Evolutionary conservation across 2,888 invertebrate species (phyloP), one percentile per base, ranked within the genome.

Genomic region (Desoria tigrina): DNA sequence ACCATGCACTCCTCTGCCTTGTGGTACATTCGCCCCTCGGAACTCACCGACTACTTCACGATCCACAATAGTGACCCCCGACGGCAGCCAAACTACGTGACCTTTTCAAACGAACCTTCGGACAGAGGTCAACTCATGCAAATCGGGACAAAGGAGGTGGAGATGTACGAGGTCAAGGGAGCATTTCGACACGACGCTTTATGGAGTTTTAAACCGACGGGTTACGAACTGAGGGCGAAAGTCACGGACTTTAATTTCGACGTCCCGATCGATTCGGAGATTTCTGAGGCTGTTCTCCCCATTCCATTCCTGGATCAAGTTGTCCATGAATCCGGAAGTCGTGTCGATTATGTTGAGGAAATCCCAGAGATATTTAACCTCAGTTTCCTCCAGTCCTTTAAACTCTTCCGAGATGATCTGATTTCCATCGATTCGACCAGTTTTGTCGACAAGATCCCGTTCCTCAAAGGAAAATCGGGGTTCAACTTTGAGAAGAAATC

Each of bases 21-120:
- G 24, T 71, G 71, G 71, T 23, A 66, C 27, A 66, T 71, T 64
- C 58, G 65, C 23, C 51, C 59, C 2, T 27, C 57, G 1, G 68
- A 68, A 27, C 45, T 71, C 7, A 54, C 61, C 16, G 64, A 68
- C 3, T 62, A 61, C 32, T 63, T 68, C 18, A 68, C 66, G 2
- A 50, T 71, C 18, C 68, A 66, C 28, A 71, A 71, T 32, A 68
- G 67, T 37, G 71, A 71, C 28, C 50, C 61, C 9, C 24, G 71
- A 27, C 21, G 71, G 39, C 51, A 64, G 14, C 59, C 61, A 1
- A 71, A 71, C 32, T 71, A 64, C 45, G 59, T 68, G 2, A 71
- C 71, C 21, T 71, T 71, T 24, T 71, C 71, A 3, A 71, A 71
- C 42, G 63, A 71, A 49, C 63, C 63, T 4, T 66, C 68, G n/a